Evolutionary conservation across 2,113 vertebrate species (phyloP).

Genomic region (Takifugu flavidus): DNA sequence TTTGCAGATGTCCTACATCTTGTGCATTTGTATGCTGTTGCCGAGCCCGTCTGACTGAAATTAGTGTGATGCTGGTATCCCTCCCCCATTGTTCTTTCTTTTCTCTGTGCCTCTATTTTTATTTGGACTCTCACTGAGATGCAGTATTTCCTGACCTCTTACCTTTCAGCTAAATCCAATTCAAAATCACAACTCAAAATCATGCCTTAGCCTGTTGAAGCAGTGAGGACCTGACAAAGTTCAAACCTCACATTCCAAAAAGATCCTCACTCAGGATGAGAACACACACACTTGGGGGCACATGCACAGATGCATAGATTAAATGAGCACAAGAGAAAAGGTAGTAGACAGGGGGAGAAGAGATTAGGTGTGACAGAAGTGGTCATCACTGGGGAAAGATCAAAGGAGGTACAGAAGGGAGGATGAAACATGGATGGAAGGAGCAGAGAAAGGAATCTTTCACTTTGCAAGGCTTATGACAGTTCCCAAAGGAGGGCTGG

Average conservation of each 20-base stretch:
- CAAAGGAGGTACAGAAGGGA: conserved; percentile 14
- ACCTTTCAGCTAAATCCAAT: no score
- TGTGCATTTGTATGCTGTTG: no score
- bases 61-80: background rate
- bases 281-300: conserved; percentile 11
- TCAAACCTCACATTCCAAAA: no score
- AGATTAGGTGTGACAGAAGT: conserved; percentile 26
- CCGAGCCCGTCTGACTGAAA: background rate
- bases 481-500: conserved; percentile 31
- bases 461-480: conserved; percentile 43
- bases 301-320: conserved; percentile 19
- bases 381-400: conserved; percentile 41
- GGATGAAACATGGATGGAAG: conserved; percentile 15
- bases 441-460: conserved; percentile 47
- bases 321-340: background rate
- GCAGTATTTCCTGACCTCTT: no score
- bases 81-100: background rate
- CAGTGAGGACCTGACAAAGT: no score
- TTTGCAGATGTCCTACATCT: no score
- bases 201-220: no score
- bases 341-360: background rate
- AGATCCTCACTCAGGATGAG: conserved; percentile 5
- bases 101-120: no score
- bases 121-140: no score
- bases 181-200: no score